A percentile compares a stretch with the other conserved stretches of the same genome.
Conservation (phyloP, 2,797 vertebrate genomes). For the Acestrorhynchus altus region DNA sequence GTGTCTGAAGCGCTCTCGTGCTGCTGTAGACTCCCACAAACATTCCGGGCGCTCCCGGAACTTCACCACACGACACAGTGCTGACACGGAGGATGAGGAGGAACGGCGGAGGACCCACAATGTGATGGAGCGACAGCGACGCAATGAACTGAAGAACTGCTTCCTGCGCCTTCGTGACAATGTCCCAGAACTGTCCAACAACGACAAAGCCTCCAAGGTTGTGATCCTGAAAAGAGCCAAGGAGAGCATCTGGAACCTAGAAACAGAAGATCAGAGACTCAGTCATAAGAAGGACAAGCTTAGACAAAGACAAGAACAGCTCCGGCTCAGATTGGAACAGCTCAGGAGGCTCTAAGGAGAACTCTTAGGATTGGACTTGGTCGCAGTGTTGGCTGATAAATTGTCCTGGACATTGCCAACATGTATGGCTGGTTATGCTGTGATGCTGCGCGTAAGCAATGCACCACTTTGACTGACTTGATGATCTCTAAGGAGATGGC, state of each 20-base stretch:
- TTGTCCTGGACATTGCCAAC: background rate
- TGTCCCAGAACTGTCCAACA: conserved; percentile 80
- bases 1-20: conserved; percentile 69
- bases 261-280: conserved; percentile 67
- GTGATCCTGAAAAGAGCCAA: conserved; percentile 82
- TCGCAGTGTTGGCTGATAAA: background rate
- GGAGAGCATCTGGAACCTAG: conserved; percentile 77
- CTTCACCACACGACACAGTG: conserved; percentile 48
- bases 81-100: conserved; percentile 77
- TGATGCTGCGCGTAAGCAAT: conserved; percentile 11
- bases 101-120: conserved; percentile 82
- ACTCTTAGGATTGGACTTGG: background rate
- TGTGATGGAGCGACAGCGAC: conserved; percentile 83
- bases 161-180: conserved; percentile 79
- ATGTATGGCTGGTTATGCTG: conserved; percentile 6
- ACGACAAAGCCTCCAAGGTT: conserved; percentile 85
- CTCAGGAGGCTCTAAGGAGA: conserved; percentile 66
- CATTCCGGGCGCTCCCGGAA: conserved; percentile 59
- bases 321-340: conserved; percentile 68
- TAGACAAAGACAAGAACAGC: conserved; percentile 67
- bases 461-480: conserved; percentile 38
- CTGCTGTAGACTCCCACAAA: conserved; percentile 44
- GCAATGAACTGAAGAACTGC: conserved; percentile 84
- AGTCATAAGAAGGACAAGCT: conserved; percentile 67
- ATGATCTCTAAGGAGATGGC: conserved; percentile 49